Conservation (phyloP, 1,140 invertebrate species). For the Tenebrio molitor region DNA sequence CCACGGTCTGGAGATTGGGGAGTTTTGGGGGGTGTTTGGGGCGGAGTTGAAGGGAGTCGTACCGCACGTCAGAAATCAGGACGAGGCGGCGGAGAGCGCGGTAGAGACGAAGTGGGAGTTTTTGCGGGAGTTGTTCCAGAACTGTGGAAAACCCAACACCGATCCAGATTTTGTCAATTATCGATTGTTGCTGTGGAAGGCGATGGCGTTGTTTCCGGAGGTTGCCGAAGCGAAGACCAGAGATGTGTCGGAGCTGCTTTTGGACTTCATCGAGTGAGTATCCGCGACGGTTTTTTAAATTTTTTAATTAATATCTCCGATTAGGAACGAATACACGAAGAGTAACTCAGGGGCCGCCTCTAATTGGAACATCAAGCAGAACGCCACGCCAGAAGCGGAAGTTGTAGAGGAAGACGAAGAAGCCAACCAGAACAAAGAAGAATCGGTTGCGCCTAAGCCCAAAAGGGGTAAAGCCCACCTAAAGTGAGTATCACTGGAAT, state of each 20-base stretch:
- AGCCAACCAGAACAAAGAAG: conserved; percentile 24
- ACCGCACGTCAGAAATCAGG: conserved; percentile 58
- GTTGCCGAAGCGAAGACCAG: conserved; percentile 84
- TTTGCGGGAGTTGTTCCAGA: conserved; percentile 55
- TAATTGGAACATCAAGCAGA: conserved; percentile 69
- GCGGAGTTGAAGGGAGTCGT: conserved; percentile 72
- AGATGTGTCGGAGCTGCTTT: conserved; percentile 82
- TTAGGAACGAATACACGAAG: conserved; percentile 68
- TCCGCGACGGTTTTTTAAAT: conserved; percentile 20
- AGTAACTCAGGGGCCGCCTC: conserved; percentile 68
- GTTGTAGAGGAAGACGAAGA: conserved; percentile 60
- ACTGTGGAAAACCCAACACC: conserved; percentile 66
- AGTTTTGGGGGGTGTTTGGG: conserved; percentile 86
- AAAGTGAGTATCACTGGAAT: not conserved
- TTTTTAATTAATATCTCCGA: not conserved
- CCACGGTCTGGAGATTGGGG: conserved; percentile 71
- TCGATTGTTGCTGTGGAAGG: conserved; percentile 84
- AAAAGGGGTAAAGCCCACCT: conserved; percentile 45
- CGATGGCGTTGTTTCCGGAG: conserved; percentile 79
- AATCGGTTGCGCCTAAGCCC: conserved; percentile 11
- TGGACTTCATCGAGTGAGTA: conserved; percentile 80
- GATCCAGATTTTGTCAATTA: conserved; percentile 82
- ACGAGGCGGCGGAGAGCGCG: conserved; percentile 42
- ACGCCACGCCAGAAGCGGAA: conserved; percentile 48
- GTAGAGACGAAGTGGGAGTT: conserved; percentile 52